Percentiles rank a stretch among this genome's conserved stretches.
These are phyloP conservation scores for Hephaestus fuliginosus DNA, from an alignment of 2,797 vertebrate genomes.

Conservation along the genomic window DNA sequence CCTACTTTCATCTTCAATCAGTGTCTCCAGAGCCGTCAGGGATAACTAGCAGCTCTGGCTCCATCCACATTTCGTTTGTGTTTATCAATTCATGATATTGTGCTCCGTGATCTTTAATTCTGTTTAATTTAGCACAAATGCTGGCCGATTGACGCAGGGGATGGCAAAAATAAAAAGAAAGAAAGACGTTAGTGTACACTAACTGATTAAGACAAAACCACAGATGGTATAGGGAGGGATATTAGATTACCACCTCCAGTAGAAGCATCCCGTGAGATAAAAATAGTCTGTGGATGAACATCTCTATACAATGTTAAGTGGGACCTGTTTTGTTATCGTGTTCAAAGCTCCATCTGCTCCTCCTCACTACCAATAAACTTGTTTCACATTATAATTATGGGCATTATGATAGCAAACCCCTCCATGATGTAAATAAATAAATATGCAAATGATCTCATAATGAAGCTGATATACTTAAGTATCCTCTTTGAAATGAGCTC, in stretches of 20 bases:
- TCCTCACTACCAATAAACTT: constrained; percentile 32
- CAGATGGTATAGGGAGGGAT: constrained; percentile 69
- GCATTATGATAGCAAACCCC: not conserved
- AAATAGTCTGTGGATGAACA: constrained; percentile 73
- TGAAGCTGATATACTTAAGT: constrained; percentile 19
- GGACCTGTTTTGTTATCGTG: constrained; percentile 54
- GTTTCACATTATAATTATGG: constrained; percentile 28
- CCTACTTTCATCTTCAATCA: constrained; percentile 87
- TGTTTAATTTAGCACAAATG: constrained; percentile 44
- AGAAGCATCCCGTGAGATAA: constrained; percentile 63
- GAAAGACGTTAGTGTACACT: constrained; percentile 24
- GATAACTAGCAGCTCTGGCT: constrained; percentile 65
- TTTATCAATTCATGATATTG: constrained; percentile 58
- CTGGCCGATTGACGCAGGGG: constrained; percentile 19
- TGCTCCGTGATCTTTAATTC: constrained; percentile 39
- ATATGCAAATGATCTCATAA: constrained; percentile 21
- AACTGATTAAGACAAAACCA: constrained; percentile 61
- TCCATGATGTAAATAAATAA: constrained; percentile 21
- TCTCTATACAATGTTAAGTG: constrained; percentile 53
- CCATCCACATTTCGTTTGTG: constrained; percentile 47
- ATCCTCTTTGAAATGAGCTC: constrained; percentile 1
- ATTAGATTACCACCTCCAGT: constrained; percentile 67
- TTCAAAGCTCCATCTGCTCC: constrained; percentile 67
- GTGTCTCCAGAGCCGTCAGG: constrained; percentile 75
- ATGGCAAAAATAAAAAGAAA: constrained; percentile 14